Evolutionary conservation across 2,888 invertebrate species (phyloP).

Genomic region (Muscina levida): DNA sequence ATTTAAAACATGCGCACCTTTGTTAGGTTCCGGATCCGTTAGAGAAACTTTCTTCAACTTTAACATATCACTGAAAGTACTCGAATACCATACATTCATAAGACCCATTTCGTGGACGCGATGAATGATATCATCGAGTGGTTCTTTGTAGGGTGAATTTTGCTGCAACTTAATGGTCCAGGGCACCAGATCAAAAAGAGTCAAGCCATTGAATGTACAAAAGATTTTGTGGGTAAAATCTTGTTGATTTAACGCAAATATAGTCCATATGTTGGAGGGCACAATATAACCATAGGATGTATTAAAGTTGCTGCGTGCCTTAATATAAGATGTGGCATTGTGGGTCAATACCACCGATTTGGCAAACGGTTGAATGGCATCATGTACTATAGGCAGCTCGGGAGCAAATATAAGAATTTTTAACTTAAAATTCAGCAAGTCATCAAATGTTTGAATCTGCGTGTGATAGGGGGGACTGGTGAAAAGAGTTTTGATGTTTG

Average conservation of each 20-base stretch:
- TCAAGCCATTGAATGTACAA: background rate
- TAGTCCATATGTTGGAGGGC: conserved; percentile 22
- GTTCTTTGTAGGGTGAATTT: conserved; percentile 28
- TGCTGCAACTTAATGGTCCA: conserved; percentile 10
- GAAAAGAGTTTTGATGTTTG: too few relatives aligned
- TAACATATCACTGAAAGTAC: conserved; percentile 34
- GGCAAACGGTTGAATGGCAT: too few relatives aligned
- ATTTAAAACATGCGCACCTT: background rate
- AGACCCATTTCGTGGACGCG: conserved; percentile 25
- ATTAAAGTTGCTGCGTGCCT: conserved; percentile 33
- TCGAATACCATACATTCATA: conserved; percentile 19
- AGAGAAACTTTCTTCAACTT: background rate
- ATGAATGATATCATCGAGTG: conserved; percentile 5
- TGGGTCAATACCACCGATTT: background rate
- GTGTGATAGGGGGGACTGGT: background rate
- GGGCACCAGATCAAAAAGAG: background rate
- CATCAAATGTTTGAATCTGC: background rate
- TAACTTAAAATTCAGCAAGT: background rate
- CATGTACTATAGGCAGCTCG: background rate
- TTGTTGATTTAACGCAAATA: conserved; percentile 30
- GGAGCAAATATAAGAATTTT: background rate
- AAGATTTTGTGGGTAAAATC: conserved; percentile 21
- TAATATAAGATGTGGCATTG: background rate
- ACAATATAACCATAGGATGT: conserved; percentile 35
- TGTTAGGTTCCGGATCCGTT: background rate